A percentile compares a stretch with the other conserved stretches of the same genome.
These are phyloP conservation scores for Corvus hawaiiensis DNA, from an alignment of 2,113 vertebrate species.

Conservation along the genomic window DNA sequence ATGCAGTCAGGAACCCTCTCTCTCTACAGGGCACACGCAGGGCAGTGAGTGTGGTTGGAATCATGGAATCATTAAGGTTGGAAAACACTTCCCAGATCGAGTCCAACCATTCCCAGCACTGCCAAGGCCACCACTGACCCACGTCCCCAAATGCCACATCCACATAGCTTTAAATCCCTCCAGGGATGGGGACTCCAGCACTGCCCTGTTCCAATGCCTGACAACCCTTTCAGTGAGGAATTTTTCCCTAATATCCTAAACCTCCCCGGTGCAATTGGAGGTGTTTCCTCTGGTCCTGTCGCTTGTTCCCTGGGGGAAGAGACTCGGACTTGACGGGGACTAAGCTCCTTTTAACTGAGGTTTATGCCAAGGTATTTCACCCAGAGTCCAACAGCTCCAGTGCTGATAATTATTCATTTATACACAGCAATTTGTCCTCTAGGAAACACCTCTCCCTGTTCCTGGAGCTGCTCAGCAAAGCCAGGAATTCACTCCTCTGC, in stretches of 20 bases:
- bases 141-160: background rate
- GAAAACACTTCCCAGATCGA: background rate
- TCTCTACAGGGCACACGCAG: accelerated
- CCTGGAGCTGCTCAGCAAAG: background rate
- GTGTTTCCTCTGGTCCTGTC: background rate
- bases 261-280: background rate
- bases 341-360: background rate
- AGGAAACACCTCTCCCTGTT: background rate
- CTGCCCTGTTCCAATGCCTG: background rate
- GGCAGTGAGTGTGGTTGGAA: no score
- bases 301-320: background rate
- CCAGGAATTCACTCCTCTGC: background rate
- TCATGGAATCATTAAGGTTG: accelerated
- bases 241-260: background rate
- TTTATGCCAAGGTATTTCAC: background rate
- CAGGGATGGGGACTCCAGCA: background rate
- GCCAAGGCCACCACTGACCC: background rate
- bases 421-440: background rate
- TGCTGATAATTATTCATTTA: background rate
- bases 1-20: accelerated
- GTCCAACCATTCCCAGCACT: background rate
- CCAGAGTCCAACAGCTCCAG: background rate
- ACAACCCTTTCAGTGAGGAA: background rate
- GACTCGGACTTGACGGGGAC: no score
- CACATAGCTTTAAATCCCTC: accelerated